Conservation (phyloP, 2,113 vertebrate genomes). For the Ictalurus furcatus region DNA sequence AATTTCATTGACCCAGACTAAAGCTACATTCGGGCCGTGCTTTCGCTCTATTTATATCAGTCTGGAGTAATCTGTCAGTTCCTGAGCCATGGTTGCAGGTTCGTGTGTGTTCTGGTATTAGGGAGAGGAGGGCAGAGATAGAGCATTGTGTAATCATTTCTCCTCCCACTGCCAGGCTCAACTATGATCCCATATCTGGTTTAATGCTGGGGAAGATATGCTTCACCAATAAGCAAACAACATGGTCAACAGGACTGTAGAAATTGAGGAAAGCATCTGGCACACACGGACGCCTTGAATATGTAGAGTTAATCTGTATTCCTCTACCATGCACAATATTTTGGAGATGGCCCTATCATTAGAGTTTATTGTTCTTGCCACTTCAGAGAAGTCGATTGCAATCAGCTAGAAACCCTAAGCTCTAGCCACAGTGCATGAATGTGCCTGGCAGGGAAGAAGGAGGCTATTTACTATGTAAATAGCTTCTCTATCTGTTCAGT, state of each 20-base stretch:
- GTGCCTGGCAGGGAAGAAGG: conserved; percentile 38
- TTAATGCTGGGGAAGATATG: conserved; percentile 30
- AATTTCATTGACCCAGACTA: conserved; percentile 35
- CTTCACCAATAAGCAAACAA: conserved; percentile 17
- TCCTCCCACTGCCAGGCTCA: neutral
- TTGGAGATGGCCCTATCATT: conserved; percentile 51
- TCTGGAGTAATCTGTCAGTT: conserved; percentile 11
- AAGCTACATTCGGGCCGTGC: conserved; percentile 1
- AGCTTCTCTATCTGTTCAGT: conserved; percentile 40
- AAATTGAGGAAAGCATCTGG: conserved; percentile 54
- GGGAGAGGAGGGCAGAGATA: neutral
- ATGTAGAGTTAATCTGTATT: conserved; percentile 46
- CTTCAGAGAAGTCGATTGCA: conserved; percentile 55
- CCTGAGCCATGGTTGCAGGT: neutral
- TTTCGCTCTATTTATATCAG: conserved; percentile 27
- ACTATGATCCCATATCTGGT: conserved; percentile 6
- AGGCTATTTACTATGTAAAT: conserved; percentile 48
- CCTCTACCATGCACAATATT: conserved; percentile 49
- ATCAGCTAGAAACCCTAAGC: conserved; percentile 53
- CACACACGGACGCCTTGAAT: conserved; percentile 24
- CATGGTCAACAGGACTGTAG: conserved; percentile 30
- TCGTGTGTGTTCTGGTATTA: conserved; percentile 29
- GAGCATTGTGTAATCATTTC: neutral
- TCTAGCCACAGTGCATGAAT: conserved; percentile 47
- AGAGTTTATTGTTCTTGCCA: conserved; percentile 44